Evolutionary conservation across 2,888 invertebrate genomes (phyloP).

Genomic region (Invenusta paracnida): DNA sequence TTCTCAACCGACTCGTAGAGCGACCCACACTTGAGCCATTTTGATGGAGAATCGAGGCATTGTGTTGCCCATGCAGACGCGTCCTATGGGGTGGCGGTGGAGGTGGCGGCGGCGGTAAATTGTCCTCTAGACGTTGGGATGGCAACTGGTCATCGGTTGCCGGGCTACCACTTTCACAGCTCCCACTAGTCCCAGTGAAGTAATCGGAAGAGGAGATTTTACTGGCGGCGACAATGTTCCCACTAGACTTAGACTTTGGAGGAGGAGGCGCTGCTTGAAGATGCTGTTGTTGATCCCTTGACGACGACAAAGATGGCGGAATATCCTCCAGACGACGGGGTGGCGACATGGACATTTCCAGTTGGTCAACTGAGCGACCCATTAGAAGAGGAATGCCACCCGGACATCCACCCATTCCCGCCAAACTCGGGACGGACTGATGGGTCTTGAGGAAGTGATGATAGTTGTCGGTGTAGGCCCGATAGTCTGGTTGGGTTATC

Average conservation of each 20-base stretch:
- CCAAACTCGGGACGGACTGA: background rate
- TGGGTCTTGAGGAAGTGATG: background rate
- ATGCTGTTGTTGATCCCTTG: background rate
- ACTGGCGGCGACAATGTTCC: background rate
- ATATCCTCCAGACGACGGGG: too few species aligned
- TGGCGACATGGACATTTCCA: background rate
- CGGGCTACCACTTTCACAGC: conserved; percentile 6
- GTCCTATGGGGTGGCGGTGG: background rate
- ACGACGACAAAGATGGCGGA: too few species aligned
- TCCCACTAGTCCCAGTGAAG: conserved; percentile 1
- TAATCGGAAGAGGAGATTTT: background rate
- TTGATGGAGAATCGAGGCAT: conserved; percentile 95
- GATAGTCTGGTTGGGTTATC: too few species aligned
- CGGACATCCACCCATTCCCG: background rate
- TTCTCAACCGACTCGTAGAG: too few species aligned
- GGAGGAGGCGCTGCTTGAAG: background rate
- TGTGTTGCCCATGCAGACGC: conserved; percentile 73
- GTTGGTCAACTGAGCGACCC: background rate
- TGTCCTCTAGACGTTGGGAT: background rate
- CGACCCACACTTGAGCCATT: too few species aligned
- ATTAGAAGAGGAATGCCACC: background rate
- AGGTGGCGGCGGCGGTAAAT: background rate
- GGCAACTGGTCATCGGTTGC: background rate
- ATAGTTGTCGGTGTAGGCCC: background rate
- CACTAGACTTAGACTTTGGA: background rate